Evolutionary conservation across 2,888 invertebrate genomes (phyloP).

Genomic region (Rhagophthalmus giganteus): DNA sequence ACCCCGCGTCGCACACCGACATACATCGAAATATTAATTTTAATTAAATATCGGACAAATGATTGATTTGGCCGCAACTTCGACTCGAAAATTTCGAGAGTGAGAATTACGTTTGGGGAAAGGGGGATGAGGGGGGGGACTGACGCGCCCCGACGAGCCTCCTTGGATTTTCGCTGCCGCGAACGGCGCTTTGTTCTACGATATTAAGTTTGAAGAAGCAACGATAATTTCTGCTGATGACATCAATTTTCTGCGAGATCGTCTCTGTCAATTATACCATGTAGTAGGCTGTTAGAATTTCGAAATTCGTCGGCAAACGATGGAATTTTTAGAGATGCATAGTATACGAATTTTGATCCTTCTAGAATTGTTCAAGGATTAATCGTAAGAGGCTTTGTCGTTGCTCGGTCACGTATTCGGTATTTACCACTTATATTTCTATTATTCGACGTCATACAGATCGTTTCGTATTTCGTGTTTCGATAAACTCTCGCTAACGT

Average conservation of each 20-base stretch:
- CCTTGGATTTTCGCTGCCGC: constrained; percentile 6
- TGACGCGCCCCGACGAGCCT: constrained; percentile 16
- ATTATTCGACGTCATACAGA: constrained; percentile 23
- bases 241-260: constrained; percentile 23
- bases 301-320: constrained; percentile 1
- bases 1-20: too few relatives aligned
- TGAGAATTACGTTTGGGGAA: too few relatives aligned
- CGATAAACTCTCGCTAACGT: constrained; percentile 1
- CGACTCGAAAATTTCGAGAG: background rate
- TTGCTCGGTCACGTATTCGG: constrained; percentile 47
- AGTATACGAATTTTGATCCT: constrained; percentile 12
- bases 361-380: constrained; percentile 42
- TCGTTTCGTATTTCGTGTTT: constrained; percentile 13
- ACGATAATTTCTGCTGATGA: constrained; percentile 37
- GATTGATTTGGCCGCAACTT: background rate
- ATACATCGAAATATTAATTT: too few relatives aligned
- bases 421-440: constrained; percentile 45
- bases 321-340: constrained; percentile 39
- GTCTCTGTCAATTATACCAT: background rate
- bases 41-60: constrained; percentile 1
- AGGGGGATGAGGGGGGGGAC: too few relatives aligned
- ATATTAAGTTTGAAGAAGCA: constrained; percentile 33
- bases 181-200: constrained; percentile 25
- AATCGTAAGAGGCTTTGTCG: constrained; percentile 46
- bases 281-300: too few relatives aligned